Evolutionary conservation across 2,797 vertebrate species (phyloP).

Genomic region (Myioborus melanocephalus): DNA sequence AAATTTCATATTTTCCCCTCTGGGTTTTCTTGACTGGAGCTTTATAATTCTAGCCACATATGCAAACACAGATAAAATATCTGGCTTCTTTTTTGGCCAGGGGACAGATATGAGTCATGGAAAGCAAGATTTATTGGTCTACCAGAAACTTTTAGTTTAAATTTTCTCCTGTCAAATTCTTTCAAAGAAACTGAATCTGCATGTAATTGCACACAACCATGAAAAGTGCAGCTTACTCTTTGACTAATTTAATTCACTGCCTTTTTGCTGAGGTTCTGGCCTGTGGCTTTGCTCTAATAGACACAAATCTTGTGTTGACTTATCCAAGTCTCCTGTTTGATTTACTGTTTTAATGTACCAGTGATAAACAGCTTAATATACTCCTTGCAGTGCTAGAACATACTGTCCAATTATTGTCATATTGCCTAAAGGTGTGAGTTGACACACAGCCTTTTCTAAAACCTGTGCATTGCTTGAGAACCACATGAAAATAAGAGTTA

Average conservation of each 20-base stretch:
- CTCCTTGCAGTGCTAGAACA: not conserved
- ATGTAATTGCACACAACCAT: constrained; percentile 23
- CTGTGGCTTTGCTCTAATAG: constrained; percentile 16
- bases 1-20: not conserved
- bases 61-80: constrained; percentile 4
- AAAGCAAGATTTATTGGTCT: constrained; percentile 47
- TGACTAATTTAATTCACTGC: constrained; percentile 35
- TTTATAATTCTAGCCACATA: not conserved
- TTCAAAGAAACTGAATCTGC: constrained; percentile 18
- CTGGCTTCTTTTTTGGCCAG: constrained; percentile 10
- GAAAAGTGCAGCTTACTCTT: constrained; percentile 8
- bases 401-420: not conserved
- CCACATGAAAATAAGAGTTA: not conserved
- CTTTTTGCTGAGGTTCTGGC: constrained; percentile 18
- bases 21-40: not conserved
- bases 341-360: constrained; percentile 46
- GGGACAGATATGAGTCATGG: constrained; percentile 30
- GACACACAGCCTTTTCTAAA: not conserved
- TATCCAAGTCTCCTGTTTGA: not conserved
- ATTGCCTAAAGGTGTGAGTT: not conserved
- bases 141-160: constrained; percentile 49
- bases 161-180: constrained; percentile 45
- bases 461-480: not conserved
- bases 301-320: constrained; percentile 24
- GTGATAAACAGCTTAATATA: constrained; percentile 11